A percentile compares a stretch with the other conserved stretches of the same genome.
phyloP scores from a whole-genome alignment of 2,888 invertebrate genomes.

The Oasisia sp. region DNA sequence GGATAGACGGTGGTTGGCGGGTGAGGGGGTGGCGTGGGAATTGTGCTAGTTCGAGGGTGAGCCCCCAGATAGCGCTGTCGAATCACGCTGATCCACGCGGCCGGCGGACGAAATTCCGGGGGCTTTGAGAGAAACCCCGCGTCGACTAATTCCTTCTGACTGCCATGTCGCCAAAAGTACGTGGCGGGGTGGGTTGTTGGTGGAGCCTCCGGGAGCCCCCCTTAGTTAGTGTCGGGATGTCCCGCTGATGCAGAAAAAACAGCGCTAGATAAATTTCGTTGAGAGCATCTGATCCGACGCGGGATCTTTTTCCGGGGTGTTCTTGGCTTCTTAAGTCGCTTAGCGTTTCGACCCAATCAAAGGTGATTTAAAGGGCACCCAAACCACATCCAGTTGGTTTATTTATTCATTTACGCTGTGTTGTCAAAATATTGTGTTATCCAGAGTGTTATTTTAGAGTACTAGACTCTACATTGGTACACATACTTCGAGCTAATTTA shows the following conservation, averaged over 20 bases:
- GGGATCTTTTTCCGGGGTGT: not conserved
- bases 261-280: not conserved
- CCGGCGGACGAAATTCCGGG: not conserved
- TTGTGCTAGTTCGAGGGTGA: not conserved
- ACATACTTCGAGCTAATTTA: not conserved
- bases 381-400: not conserved
- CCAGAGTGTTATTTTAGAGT: not conserved
- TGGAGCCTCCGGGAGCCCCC: not conserved
- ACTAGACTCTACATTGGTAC: not conserved
- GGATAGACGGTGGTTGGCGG: not conserved
- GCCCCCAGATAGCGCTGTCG: conserved; percentile 5
- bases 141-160: not conserved
- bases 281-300: not conserved
- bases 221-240: not conserved
- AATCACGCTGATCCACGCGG: not conserved
- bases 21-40: not conserved
- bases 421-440: not conserved
- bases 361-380: not conserved
- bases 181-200: not conserved
- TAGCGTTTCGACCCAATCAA: not conserved
- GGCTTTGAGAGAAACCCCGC: not conserved
- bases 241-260: not conserved
- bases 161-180: not conserved
- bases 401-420: not conserved
- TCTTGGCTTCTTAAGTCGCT: not conserved